Evolutionary conservation across 2,113 vertebrate species (phyloP).

Genomic region (Sebastes schlegelii): DNA sequence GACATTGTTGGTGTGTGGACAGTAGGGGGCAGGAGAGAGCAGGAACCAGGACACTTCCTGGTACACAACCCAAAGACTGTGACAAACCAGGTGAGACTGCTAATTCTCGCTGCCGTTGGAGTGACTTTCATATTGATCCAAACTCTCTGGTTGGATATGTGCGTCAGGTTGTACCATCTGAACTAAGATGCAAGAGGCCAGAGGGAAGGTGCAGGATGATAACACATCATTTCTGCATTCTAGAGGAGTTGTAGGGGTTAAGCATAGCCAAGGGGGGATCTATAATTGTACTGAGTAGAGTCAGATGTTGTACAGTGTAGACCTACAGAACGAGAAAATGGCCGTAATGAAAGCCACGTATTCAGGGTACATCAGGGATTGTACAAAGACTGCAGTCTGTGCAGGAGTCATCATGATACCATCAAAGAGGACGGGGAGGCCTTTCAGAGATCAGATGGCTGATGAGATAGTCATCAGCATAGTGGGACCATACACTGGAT

Average conservation of each 20-base stretch:
- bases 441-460: not conserved
- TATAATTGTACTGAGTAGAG: not conserved
- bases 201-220: not conserved
- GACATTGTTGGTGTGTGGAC: conserved; percentile 91
- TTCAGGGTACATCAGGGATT: not conserved
- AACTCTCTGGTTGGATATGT: not conserved
- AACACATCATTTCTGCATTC: not conserved
- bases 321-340: not conserved
- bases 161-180: not conserved
- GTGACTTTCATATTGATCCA: not conserved
- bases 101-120: not conserved
- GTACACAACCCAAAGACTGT: conserved; percentile 72
- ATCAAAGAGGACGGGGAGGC: not conserved
- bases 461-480: not conserved
- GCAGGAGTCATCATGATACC: not conserved
- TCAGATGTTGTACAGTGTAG: not conserved
- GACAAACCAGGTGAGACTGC: conserved; percentile 79
- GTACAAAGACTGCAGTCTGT: not conserved
- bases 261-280: not conserved
- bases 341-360: not conserved
- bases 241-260: not conserved
- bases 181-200: not conserved
- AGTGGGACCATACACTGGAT: not conserved
- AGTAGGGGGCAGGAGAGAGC: conserved; percentile 79
- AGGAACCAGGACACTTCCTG: conserved; percentile 79